Evolutionary conservation across 2,113 vertebrate species (phyloP), one percentile per base, ranked within the genome.

Genomic region (Lophura nycthemera): DNA sequence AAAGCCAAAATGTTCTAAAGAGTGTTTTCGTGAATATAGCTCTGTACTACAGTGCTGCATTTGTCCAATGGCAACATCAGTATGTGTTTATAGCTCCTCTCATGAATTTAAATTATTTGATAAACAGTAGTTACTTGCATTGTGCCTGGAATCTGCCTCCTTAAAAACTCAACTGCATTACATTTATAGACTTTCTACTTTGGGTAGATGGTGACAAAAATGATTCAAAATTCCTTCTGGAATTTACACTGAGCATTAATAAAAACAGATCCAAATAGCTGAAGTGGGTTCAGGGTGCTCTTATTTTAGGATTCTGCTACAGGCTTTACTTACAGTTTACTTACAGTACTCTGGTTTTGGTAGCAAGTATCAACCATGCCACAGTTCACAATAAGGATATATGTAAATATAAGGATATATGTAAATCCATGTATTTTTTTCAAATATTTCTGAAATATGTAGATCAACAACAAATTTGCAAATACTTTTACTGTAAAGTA

Each of bases 231-330:
- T 43, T 85, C 76, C 42, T 92, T 90, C 57, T 86, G 50, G 66
- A 72, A 50, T 91, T 90, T 82, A 63, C 72, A 84, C 71, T 93
- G 92, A 83, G 88, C 54, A 54, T 88, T 95, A 95, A 96, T 96
- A 94, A 97, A 93, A 73, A 66, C 72, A 34, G 4, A 67, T 78
- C 79, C 90, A 78, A 54, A 45, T 32, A 48, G 76, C 75, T 47
- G 56, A 13, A 48, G 47, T 20, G 45, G 40, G 42, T 59, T 72
- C 40, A 25, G 20, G 0, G 27, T 93, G 48, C 73, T 88, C 13
- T 90, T 22, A 34, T 83, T 88, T 89, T 72, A 54, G 59, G 36
- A 25, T 36, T 14, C 12, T 65, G n/a, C 77, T 14, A 19, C 40
- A 36, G 69, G 74, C 10, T 1, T 69, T 89, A 27, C 36, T 86